Conservation (phyloP, 2,113 vertebrate genomes). For the Erpornis zantholeuca region DNA sequence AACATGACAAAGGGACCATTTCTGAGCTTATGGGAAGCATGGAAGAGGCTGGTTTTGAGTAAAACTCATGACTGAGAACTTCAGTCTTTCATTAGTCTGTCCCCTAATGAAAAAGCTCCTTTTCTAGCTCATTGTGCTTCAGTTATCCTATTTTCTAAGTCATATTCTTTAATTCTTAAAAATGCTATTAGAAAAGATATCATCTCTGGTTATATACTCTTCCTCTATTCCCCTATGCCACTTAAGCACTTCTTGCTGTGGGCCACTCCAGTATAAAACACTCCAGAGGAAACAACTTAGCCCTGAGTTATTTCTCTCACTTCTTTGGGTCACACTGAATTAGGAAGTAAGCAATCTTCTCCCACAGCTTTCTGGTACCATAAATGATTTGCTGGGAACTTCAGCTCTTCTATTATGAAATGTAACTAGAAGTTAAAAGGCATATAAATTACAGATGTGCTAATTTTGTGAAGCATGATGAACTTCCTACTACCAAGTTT, state of each 20-base stretch:
- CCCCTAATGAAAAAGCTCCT: constrained; percentile 62
- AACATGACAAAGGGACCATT: neutral
- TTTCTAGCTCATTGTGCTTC: constrained; percentile 69
- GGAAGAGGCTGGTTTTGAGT: neutral
- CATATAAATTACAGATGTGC: constrained; percentile 48
- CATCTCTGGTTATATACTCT: constrained; percentile 65
- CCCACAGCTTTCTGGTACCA: constrained; percentile 50
- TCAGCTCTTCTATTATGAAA: constrained; percentile 39
- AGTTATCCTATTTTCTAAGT: constrained; percentile 66
- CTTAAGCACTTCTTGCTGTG: constrained; percentile 73
- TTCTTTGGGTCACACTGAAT: constrained; percentile 66
- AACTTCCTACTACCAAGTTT: constrained; percentile 4
- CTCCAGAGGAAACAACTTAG: constrained; percentile 71
- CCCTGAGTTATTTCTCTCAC: constrained; percentile 66
- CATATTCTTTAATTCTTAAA: constrained; percentile 70
- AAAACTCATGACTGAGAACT: neutral
- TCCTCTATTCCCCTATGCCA: constrained; percentile 67
- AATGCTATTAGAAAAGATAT: constrained; percentile 71
- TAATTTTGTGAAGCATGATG: constrained; percentile 31
- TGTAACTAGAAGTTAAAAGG: constrained; percentile 50
- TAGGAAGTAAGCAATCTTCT: constrained; percentile 65
- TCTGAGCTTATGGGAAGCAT: neutral
- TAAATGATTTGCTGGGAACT: constrained; percentile 55
- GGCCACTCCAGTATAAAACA: constrained; percentile 58
- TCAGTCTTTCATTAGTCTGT: neutral